These are phyloP conservation scores for Ranitomeya imitator DNA, from an alignment of 2,113 vertebrate species.

Conservation along the genomic window DNA sequence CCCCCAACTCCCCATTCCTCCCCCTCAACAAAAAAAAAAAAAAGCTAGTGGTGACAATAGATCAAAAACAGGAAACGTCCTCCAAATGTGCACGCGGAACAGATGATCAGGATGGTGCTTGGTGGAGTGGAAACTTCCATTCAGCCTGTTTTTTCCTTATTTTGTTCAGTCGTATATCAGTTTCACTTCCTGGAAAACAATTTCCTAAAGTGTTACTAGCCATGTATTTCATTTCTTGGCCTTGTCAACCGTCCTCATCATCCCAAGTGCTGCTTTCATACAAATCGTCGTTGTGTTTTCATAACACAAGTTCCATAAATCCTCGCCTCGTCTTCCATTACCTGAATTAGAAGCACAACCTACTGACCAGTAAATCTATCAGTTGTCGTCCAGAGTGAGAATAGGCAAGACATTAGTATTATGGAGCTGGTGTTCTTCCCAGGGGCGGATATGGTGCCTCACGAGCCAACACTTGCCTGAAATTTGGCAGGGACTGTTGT, in stretches of 20 bases:
- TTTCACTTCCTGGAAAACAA: constrained; percentile 76
- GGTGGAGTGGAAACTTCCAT: constrained; percentile 96
- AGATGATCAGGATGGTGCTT: constrained; percentile 96
- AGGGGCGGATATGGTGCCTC: no score
- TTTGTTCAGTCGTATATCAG: constrained; percentile 76
- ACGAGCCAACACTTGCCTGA: no score
- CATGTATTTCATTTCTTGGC: constrained; percentile 56
- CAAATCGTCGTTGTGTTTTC: neutral
- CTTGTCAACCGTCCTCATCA: neutral
- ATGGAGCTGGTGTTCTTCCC: neutral
- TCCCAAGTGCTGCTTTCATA: neutral
- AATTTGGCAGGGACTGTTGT: no score
- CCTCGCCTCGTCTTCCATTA: neutral
- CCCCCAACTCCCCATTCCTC: no score
- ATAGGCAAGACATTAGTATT: neutral
- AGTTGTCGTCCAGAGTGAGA: neutral
- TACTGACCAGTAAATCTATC: neutral
- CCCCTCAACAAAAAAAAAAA: constrained; percentile 60
- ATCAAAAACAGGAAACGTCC: constrained; percentile 98
- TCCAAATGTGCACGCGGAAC: constrained; percentile 88
- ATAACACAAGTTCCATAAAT: neutral
- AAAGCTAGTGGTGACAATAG: constrained; percentile 87
- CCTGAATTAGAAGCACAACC: neutral
- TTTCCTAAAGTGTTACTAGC: constrained; percentile 31
- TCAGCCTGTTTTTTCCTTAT: constrained; percentile 84